Conservation (phyloP, 2,888 invertebrate genomes). For the Erebia palarica region DNA sequence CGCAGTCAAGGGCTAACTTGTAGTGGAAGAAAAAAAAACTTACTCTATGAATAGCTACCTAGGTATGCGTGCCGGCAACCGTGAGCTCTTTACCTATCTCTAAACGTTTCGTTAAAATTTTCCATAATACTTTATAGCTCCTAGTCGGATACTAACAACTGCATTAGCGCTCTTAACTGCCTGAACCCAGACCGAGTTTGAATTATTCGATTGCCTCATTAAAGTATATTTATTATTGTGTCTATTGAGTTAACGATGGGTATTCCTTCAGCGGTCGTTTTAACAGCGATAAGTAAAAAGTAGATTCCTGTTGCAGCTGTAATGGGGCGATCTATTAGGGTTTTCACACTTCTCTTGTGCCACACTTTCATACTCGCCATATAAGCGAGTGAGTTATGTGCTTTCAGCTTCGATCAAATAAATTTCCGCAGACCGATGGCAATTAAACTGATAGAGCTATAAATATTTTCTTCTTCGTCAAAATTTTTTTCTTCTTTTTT, state of each 20-base stretch:
- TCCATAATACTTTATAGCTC: neutral
- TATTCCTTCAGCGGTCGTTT: neutral
- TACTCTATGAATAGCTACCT: neutral
- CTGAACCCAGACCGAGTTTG: no score
- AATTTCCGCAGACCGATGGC: conserved; percentile 1
- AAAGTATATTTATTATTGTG: conserved; percentile 7
- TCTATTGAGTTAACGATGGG: conserved; percentile 8
- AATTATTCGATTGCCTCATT: neutral
- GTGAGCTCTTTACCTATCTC: neutral
- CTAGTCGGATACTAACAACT: neutral
- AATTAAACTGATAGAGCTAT: neutral
- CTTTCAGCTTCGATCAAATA: neutral
- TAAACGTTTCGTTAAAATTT: conserved; percentile 1
- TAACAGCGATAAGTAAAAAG: neutral
- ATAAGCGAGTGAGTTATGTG: neutral
- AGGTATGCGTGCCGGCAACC: no score
- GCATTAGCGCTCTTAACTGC: neutral
- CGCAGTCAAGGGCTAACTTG: no score
- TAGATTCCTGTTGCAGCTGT: neutral
- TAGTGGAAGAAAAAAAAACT: no score
- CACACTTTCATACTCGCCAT: neutral
- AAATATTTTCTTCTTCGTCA: neutral
- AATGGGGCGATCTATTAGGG: neutral
- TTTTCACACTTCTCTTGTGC: conserved; percentile 2
- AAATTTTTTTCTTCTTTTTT: neutral